Evolutionary conservation across 2,113 vertebrate species (phyloP).

Genomic region (Eulacestoma nigropectus): DNA sequence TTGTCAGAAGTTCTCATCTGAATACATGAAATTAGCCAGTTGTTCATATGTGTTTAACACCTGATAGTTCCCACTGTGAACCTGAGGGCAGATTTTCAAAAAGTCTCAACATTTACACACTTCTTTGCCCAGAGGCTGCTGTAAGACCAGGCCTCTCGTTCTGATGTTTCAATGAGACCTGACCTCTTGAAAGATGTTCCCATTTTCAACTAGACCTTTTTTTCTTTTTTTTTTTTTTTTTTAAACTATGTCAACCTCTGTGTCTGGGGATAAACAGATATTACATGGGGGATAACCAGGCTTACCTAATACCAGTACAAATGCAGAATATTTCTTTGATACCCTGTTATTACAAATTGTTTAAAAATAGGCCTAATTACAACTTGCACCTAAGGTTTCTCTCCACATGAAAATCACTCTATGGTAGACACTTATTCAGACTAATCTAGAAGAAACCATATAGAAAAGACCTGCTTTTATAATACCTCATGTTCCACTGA

Average conservation of each 20-base stretch:
- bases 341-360: background rate
- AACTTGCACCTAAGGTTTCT: background rate
- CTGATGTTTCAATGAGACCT: background rate
- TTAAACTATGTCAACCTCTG: too few relatives aligned
- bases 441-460: background rate
- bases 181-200: background rate
- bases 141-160: background rate
- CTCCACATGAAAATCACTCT: background rate
- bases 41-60: background rate
- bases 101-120: background rate
- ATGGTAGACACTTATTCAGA: background rate
- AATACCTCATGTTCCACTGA: background rate
- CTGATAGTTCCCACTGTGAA: background rate
- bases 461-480: background rate
- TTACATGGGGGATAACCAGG: background rate
- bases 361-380: background rate
- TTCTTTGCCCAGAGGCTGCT: background rate
- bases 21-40: background rate
- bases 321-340: background rate
- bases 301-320: background rate
- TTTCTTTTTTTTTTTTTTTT: too few relatives aligned
- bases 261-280: background rate
- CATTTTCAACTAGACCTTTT: rapidly evolving
- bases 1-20: background rate
- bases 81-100: background rate